These are phyloP conservation scores for Brachionus manjavacas DNA, from an alignment of 1,140 invertebrate genomes.

Conservation along the genomic window DNA sequence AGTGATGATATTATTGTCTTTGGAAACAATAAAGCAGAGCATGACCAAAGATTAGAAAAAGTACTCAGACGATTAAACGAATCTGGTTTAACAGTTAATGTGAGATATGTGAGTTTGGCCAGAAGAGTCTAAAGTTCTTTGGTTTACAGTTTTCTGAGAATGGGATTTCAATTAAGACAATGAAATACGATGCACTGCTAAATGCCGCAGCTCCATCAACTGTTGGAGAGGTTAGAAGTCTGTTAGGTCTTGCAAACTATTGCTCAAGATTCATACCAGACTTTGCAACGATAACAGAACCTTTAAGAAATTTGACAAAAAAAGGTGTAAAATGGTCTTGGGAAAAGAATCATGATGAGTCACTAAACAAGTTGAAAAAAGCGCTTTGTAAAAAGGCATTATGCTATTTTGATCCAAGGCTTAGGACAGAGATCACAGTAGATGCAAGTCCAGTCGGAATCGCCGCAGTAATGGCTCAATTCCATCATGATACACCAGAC, in stretches of 20 bases:
- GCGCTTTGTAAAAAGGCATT: not conserved
- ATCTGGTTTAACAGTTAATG: not conserved
- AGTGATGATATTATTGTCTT: not conserved
- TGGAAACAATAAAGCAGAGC: not conserved
- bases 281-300: constrained; percentile 48
- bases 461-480: constrained; percentile 58
- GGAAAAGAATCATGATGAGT: not conserved
- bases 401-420: not conserved
- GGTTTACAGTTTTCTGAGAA: not conserved
- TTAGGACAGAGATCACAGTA: not conserved
- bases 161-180: not conserved
- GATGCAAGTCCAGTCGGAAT: constrained; percentile 52
- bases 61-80: not conserved
- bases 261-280: constrained; percentile 53
- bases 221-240: constrained; percentile 43
- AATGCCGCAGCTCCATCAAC: not conserved
- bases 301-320: constrained; percentile 45
- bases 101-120: not conserved
- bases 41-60: not conserved
- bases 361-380: not conserved
- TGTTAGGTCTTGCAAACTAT: constrained; percentile 49
- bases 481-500: not conserved
- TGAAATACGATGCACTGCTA: not conserved
- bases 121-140: not conserved
- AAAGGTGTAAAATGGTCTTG: constrained; percentile 27